Evolutionary conservation across 2,888 invertebrate species (phyloP).

Genomic region (Drosophila putrida): DNA sequence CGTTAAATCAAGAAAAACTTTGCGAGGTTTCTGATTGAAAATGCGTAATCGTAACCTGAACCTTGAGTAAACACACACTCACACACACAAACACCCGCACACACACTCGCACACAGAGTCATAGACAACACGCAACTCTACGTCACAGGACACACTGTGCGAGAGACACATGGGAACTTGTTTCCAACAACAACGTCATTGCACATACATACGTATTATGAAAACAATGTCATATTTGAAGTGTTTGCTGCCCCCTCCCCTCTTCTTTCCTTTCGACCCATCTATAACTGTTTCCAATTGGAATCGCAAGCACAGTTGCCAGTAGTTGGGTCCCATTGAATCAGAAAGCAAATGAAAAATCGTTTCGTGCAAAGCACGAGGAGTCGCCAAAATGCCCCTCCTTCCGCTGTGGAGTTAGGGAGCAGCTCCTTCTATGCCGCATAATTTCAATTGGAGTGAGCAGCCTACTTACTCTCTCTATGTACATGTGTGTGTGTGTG

Average conservation of each 20-base stretch:
- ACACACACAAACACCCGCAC: constrained; percentile 32
- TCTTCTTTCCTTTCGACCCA: neutral
- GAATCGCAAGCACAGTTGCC: constrained; percentile 2
- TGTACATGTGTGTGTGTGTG: constrained; percentile 2
- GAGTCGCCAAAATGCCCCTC: constrained; percentile 50
- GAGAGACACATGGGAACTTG: constrained; percentile 44
- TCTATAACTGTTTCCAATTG: constrained; percentile 31
- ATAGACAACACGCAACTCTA: constrained; percentile 62
- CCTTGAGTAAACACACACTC: constrained; percentile 76
- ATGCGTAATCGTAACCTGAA: constrained; percentile 79
- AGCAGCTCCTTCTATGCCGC: constrained; percentile 54
- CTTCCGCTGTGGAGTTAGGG: constrained; percentile 15
- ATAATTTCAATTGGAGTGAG: constrained; percentile 57
- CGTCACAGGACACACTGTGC: constrained; percentile 59
- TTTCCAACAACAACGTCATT: constrained; percentile 50
- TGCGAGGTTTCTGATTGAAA: constrained; percentile 59
- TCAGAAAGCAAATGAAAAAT: constrained; percentile 69
- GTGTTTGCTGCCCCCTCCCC: constrained; percentile 19
- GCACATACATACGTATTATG: constrained; percentile 26
- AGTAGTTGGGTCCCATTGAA: constrained; percentile 49
- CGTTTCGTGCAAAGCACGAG: constrained; percentile 79
- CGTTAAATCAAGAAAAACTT: constrained; percentile 13
- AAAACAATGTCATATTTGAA: constrained; percentile 48
- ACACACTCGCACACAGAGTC: constrained; percentile 2
- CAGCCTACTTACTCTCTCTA: constrained; percentile 3